A percentile compares a stretch with the other conserved stretches of the same genome.
Conservation (phyloP, 2,888 invertebrate species). For the Abscondita cerata region DNA sequence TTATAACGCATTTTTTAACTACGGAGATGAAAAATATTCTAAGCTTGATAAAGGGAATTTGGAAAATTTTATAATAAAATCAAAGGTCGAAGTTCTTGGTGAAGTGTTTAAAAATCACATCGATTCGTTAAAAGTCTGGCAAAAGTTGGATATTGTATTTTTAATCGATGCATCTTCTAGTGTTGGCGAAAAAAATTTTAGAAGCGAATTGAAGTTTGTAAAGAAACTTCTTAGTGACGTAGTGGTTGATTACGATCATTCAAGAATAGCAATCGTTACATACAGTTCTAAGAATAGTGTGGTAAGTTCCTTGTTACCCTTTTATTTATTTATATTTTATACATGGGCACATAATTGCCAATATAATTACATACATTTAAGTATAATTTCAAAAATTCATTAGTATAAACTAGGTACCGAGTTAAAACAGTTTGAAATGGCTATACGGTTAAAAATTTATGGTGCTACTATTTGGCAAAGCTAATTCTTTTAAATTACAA, state of each 20-base stretch:
- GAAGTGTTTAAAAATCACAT: conserved; percentile 64
- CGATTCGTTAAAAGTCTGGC: conserved; percentile 57
- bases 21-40: conserved; percentile 52
- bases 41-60: conserved; percentile 44
- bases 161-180: conserved; percentile 74
- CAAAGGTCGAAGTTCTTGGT: conserved; percentile 64
- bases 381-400: no score
- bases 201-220: conserved; percentile 71
- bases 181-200: conserved; percentile 70
- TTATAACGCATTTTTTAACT: conserved; percentile 55
- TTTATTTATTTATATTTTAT: no score
- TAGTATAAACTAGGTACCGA: no score
- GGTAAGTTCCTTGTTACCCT: no score
- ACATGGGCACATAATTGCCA: no score
- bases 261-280: conserved; percentile 70
- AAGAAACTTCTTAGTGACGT: conserved; percentile 71
- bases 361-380: no score
- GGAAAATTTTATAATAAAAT: conserved; percentile 58
- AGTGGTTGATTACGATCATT: conserved; percentile 68
- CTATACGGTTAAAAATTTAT: no score
- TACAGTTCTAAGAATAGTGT: conserved; percentile 68
- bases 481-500: no score
- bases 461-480: no score
- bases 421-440: no score
- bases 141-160: conserved; percentile 68